Conservation (phyloP, 1,140 invertebrate genomes). For the Nebria ingens region DNA sequence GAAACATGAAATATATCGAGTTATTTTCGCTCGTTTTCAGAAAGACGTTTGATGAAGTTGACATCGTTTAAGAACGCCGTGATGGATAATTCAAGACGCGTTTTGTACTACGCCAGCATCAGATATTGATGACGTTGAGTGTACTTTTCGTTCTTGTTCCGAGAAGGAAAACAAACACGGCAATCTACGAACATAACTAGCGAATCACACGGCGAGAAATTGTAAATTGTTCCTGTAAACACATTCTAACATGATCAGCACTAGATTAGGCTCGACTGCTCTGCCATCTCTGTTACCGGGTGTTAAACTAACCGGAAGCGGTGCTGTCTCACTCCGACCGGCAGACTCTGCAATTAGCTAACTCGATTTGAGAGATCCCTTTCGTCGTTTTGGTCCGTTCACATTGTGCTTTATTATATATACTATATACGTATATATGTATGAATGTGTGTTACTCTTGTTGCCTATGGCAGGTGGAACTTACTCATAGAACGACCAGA, state of each 20-base stretch:
- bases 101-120: not conserved
- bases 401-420: not conserved
- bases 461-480: too few species aligned
- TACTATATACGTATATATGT: too few species aligned
- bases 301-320: slow-evolving; percentile 23
- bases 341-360: slow-evolving; percentile 11
- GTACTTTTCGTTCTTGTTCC: too few species aligned
- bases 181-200: slow-evolving; percentile 27
- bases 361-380: slow-evolving; percentile 11
- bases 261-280: slow-evolving; percentile 28
- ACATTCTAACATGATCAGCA: slow-evolving; percentile 37
- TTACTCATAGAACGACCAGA: too few species aligned
- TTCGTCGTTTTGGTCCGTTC: slow-evolving; percentile 4
- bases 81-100: too few species aligned
- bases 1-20: too few species aligned
- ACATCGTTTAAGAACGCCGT: too few species aligned
- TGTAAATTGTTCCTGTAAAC: slow-evolving; percentile 35
- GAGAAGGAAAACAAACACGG: not conserved
- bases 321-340: slow-evolving; percentile 7
- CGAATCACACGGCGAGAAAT: slow-evolving; percentile 27
- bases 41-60: too few species aligned
- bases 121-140: not conserved
- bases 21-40: too few species aligned
- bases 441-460: too few species aligned
- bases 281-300: slow-evolving; percentile 19